Evolutionary conservation across 2,888 invertebrate genomes (phyloP).

Genomic region (Odontomyia ornata): DNA sequence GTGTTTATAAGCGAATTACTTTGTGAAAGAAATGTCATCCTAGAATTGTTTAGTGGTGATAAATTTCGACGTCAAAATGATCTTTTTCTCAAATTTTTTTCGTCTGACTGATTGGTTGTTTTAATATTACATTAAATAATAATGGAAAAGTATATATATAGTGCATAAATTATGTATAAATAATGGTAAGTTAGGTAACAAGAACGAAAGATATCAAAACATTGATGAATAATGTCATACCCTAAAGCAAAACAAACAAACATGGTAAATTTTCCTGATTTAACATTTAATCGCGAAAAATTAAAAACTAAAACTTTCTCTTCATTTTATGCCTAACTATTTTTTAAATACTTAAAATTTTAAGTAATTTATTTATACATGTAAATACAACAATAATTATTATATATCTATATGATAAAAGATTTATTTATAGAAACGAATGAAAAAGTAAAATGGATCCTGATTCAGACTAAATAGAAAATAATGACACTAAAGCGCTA

Average conservation of each 20-base stretch:
- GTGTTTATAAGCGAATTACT: not conserved
- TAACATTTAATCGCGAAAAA: too few relatives aligned
- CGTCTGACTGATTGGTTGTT: constrained; percentile 43
- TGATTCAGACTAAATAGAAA: not conserved
- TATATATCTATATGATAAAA: constrained; percentile 32
- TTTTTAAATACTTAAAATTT: constrained; percentile 32
- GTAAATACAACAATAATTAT: constrained; percentile 22
- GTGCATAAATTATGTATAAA: constrained; percentile 1
- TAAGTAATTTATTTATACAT: constrained; percentile 43
- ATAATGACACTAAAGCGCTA: too few relatives aligned
- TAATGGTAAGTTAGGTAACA: constrained; percentile 13
- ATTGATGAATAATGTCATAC: too few relatives aligned
- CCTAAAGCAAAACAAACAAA: constrained; percentile 21
- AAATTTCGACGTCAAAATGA: not conserved
- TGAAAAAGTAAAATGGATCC: not conserved
- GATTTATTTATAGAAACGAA: constrained; percentile 32
- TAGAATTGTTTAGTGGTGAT: not conserved
- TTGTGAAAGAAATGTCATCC: not conserved
- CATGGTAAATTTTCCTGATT: too few relatives aligned
- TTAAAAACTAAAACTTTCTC: not conserved
- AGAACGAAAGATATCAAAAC: not conserved
- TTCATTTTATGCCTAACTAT: constrained; percentile 23
- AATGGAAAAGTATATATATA: constrained; percentile 22
- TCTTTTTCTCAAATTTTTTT: constrained; percentile 27
- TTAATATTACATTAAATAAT: constrained; percentile 35